Conservation (phyloP, 2,888 invertebrate species). For the Unio pictorum region DNA sequence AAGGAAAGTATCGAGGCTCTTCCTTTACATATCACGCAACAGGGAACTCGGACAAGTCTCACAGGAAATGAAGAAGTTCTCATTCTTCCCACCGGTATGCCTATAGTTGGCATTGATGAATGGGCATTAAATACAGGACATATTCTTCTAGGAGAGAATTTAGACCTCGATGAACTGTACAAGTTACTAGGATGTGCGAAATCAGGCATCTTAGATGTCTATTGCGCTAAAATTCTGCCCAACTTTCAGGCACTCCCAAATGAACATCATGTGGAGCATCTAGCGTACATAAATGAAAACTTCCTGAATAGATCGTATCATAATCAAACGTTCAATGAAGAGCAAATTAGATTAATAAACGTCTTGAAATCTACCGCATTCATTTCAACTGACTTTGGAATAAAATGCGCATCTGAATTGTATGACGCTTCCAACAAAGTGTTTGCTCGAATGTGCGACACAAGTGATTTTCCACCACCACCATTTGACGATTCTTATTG, state of each 20-base stretch:
- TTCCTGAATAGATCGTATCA: too few species aligned
- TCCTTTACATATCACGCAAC: conserved; percentile 11
- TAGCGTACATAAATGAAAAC: conserved; percentile 1
- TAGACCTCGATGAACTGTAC: neutral
- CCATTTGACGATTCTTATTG: conserved; percentile 9
- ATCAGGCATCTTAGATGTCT: neutral
- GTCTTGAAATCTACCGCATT: conserved; percentile 7
- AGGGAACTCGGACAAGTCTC: conserved; percentile 3
- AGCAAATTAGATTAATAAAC: conserved; percentile 1
- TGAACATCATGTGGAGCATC: conserved; percentile 4
- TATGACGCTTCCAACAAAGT: conserved; percentile 7
- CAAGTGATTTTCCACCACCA: conserved; percentile 14
- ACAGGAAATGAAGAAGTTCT: conserved; percentile 7
- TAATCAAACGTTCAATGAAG: neutral
- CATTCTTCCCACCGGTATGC: conserved; percentile 20
- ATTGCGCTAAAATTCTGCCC: conserved; percentile 11
- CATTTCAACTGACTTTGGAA: conserved; percentile 5
- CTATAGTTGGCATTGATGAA: conserved; percentile 17
- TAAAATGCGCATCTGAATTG: conserved; percentile 10
- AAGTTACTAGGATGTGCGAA: conserved; percentile 2
- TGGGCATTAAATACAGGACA: conserved; percentile 16
- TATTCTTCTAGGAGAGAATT: conserved; percentile 13
- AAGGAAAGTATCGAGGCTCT: conserved; percentile 1
- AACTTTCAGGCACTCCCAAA: conserved; percentile 1
- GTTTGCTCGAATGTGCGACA: conserved; percentile 9